These are phyloP conservation scores for Serripes groenlandicus DNA, from an alignment of 2,888 invertebrate genomes.

Conservation along the genomic window DNA sequence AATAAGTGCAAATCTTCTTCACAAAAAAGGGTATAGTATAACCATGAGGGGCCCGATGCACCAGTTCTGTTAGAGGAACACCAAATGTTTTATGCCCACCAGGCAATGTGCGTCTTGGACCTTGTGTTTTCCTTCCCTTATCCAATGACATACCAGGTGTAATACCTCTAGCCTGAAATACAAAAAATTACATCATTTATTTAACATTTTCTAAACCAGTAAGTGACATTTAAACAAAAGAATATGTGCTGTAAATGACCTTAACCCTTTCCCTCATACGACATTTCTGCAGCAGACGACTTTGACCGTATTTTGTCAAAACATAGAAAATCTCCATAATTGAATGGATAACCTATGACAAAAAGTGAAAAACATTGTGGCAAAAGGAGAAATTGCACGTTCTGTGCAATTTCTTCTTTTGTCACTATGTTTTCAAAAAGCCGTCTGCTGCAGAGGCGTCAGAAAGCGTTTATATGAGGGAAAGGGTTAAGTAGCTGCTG, in stretches of 20 bases:
- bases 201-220: not conserved
- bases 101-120: conserved; percentile 68
- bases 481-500: no score
- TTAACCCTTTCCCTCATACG: no score
- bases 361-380: no score
- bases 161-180: conserved; percentile 8
- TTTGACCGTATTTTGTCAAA: no score
- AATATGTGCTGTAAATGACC: not conserved
- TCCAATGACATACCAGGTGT: conserved; percentile 6
- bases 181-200: not conserved
- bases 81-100: conserved; percentile 75
- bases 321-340: no score
- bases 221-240: not conserved
- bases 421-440: no score
- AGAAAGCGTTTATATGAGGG: no score
- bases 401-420: no score
- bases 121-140: not conserved
- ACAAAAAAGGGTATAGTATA: conserved; percentile 77
- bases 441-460: no score
- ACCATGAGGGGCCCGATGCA: conserved; percentile 69
- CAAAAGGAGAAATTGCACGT: no score
- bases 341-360: no score
- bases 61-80: conserved; percentile 79
- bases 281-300: no score
- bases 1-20: conserved; percentile 78